Percentiles rank a stretch among this genome's conserved stretches.
Evolutionary conservation across 2,113 vertebrate species (phyloP).

Genomic region (Lota lota): DNA sequence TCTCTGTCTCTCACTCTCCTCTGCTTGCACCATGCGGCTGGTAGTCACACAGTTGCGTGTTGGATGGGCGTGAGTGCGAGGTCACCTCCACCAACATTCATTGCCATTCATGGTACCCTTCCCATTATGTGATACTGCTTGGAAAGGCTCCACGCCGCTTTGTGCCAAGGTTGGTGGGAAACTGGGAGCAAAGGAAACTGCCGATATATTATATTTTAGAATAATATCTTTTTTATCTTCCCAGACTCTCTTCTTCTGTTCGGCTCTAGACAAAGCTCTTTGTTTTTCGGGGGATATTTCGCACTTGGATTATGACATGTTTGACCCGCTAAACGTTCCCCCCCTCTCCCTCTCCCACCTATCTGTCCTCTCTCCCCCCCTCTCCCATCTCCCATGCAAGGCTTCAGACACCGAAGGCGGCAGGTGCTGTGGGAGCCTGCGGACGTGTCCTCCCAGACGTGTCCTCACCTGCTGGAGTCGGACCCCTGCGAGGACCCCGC

Average conservation of each 20-base stretch:
- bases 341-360: neutral
- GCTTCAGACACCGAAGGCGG: conserved; percentile 83
- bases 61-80: neutral
- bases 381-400: conserved; percentile 56
- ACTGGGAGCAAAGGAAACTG: too few relatives aligned
- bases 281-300: neutral
- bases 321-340: neutral
- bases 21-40: neutral
- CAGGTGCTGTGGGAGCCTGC: conserved; percentile 73
- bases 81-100: neutral
- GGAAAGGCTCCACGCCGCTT: too few relatives aligned
- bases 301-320: neutral
- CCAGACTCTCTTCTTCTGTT: neutral
- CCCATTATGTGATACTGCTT: too few relatives aligned
- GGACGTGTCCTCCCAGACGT: conserved; percentile 54
- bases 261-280: neutral
- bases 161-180: too few relatives aligned
- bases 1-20: neutral
- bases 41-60: neutral
- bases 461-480: conserved; percentile 85
- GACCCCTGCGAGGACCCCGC: conserved; percentile 85
- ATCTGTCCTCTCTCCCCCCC: neutral
- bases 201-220: too few relatives aligned
- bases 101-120: too few relatives aligned
- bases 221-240: too few relatives aligned